These are phyloP conservation scores for Manduca sexta DNA, from an alignment of 1,140 invertebrate species.

Conservation along the genomic window DNA sequence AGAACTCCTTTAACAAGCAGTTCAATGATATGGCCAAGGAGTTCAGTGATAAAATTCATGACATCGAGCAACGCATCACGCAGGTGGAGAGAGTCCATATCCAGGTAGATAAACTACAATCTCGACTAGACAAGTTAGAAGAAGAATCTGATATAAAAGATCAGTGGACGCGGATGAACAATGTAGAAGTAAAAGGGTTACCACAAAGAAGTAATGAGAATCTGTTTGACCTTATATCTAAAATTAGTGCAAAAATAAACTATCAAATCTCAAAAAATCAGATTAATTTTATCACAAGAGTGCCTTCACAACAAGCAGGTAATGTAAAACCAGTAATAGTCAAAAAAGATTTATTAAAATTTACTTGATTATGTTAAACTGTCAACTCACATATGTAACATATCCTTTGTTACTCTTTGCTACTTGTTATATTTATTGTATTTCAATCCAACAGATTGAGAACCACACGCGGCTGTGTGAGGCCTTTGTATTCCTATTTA, in stretches of 20 bases:
- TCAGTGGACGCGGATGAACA: conserved; percentile 5
- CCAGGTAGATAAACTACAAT: background rate
- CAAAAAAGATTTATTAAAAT: no score
- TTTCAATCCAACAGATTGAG: no score
- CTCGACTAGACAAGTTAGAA: conserved; percentile 1
- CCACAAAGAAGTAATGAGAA: conserved; percentile 7
- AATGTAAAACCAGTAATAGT: conserved; percentile 9
- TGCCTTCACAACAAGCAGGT: conserved; percentile 2
- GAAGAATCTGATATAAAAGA: background rate
- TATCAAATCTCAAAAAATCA: conserved; percentile 6
- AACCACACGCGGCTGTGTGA: no score
- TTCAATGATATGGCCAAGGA: background rate
- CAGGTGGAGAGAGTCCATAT: background rate
- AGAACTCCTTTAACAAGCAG: background rate
- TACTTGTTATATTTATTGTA: no score
- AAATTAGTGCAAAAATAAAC: conserved; percentile 3
- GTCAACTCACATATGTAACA: no score
- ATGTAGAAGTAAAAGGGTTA: conserved; percentile 8
- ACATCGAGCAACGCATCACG: background rate
- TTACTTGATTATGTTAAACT: no score
- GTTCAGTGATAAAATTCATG: background rate
- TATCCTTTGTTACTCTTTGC: no score
- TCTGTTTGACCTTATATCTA: conserved; percentile 6
- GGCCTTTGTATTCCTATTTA: no score
- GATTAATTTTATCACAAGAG: conserved; percentile 9